Conservation (phyloP, 2,888 invertebrate species). For the Athripsodes cinereus region DNA sequence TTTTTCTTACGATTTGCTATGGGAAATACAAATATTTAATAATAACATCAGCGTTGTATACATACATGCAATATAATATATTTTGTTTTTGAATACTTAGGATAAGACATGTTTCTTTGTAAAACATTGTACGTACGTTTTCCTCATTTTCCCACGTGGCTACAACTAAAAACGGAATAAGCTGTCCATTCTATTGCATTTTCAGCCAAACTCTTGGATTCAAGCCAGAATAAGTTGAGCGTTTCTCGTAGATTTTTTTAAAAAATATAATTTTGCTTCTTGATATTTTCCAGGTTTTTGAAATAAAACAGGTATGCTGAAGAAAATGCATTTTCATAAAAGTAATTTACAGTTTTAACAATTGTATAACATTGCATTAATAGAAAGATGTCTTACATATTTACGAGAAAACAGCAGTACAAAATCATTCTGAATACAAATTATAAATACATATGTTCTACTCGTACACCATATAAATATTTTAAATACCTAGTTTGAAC, state of each 20-base stretch:
- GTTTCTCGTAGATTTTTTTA: not conserved
- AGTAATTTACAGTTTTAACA: no score
- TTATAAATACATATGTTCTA: no score
- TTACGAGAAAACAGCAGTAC: no score
- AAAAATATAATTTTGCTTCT: not conserved
- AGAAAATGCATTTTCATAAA: not conserved
- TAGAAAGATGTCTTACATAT: no score
- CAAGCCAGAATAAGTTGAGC: not conserved
- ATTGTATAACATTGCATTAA: no score
- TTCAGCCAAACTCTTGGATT: not conserved
- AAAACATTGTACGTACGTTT: not conserved
- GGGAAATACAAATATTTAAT: no score
- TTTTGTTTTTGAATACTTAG: not conserved
- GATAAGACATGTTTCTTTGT: constrained; percentile 1
- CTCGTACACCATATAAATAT: no score
- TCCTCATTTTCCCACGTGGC: constrained; percentile 2
- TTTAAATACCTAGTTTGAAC: no score
- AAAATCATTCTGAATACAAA: no score
- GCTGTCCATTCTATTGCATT: constrained; percentile 2
- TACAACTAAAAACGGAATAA: constrained; percentile 1
- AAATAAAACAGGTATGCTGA: not conserved
- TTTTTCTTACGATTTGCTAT: no score
- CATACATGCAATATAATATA: no score
- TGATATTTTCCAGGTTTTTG: constrained; percentile 1
- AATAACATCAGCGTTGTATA: no score